Conservation (phyloP, 2,113 vertebrate genomes). For the Phoenicopterus ruber region DNA sequence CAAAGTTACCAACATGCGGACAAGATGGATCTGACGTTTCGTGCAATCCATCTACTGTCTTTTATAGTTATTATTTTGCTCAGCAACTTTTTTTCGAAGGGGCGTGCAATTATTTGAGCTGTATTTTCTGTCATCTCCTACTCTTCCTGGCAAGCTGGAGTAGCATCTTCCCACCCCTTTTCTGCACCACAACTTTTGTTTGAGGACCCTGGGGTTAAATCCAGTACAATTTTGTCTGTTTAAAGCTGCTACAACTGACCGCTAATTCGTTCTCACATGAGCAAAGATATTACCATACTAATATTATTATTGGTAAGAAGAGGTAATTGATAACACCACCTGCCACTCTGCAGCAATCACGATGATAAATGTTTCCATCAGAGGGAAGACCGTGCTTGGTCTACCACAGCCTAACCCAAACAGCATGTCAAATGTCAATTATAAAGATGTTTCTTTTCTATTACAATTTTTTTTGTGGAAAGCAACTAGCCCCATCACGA, state of each 20-base stretch:
- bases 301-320: slow-evolving; percentile 84
- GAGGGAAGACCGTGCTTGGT: slow-evolving; percentile 76
- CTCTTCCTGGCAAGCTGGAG: not conserved
- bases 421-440: slow-evolving; percentile 81
- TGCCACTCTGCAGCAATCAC: slow-evolving; percentile 80
- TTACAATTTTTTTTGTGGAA: slow-evolving; percentile 40
- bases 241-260: slow-evolving; percentile 56
- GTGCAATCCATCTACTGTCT: not conserved
- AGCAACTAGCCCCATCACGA: not conserved
- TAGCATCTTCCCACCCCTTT: not conserved
- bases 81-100: slow-evolving; percentile 8
- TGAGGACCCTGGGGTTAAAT: slow-evolving; percentile 54
- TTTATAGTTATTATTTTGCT: not conserved
- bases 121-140: not conserved
- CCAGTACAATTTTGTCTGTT: slow-evolving; percentile 22
- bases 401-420: slow-evolving; percentile 74
- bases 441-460: slow-evolving; percentile 76
- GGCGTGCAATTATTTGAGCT: not conserved
- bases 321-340: slow-evolving; percentile 82
- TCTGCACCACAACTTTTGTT: slow-evolving; percentile 41
- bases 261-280: slow-evolving; percentile 71
- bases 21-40: not conserved
- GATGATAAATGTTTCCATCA: slow-evolving; percentile 84
- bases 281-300: slow-evolving; percentile 80
- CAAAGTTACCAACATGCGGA: not conserved